Evolutionary conservation across 2,888 invertebrate species (phyloP).

Genomic region (Cheiracanthium punctorium): DNA sequence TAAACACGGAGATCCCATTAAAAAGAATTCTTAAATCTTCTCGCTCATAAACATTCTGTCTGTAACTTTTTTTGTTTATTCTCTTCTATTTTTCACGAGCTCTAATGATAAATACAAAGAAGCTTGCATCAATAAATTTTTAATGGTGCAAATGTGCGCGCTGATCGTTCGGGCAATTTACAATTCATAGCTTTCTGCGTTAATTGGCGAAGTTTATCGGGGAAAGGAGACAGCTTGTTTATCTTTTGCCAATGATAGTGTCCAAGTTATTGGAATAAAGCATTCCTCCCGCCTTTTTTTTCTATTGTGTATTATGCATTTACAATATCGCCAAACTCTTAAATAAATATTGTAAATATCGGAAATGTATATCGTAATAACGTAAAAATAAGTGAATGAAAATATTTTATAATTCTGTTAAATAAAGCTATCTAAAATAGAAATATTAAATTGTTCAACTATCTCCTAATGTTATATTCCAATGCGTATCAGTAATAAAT

Average conservation of each 20-base stretch:
- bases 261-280: too few species aligned
- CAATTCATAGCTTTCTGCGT: slow-evolving; percentile 20
- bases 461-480: too few species aligned
- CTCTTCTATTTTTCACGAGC: neutral
- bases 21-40: neutral
- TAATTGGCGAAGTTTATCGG: neutral
- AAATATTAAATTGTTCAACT: too few species aligned
- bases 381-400: too few species aligned
- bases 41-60: slow-evolving; percentile 7
- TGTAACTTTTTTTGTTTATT: neutral
- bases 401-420: too few species aligned
- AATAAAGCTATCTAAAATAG: too few species aligned
- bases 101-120: neutral
- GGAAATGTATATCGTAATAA: too few species aligned
- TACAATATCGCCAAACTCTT: too few species aligned
- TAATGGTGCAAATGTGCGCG: slow-evolving; percentile 1
- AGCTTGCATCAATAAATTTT: slow-evolving; percentile 17
- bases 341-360: too few species aligned
- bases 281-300: too few species aligned
- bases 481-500: too few species aligned
- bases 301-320: too few species aligned
- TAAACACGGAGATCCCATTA: slow-evolving; percentile 2
- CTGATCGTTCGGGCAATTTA: slow-evolving; percentile 5
- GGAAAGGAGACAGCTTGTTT: neutral
- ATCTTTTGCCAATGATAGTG: neutral